These are phyloP conservation scores for Chorisops tibialis DNA, from an alignment of 2,888 invertebrate species.

Conservation along the genomic window DNA sequence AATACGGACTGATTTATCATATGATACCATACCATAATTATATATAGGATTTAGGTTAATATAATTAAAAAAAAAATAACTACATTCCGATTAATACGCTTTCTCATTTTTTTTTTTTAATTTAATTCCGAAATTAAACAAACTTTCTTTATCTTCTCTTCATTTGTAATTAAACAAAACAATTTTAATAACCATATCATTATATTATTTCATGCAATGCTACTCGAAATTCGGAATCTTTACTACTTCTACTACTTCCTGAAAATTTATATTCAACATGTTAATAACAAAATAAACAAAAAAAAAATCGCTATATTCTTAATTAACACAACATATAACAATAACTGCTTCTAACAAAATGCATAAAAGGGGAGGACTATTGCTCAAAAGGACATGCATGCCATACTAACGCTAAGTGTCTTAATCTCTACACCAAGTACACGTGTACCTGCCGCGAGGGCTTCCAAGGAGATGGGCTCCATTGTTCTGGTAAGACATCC, in stretches of 20 bases:
- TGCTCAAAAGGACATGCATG: conserved; percentile 85
- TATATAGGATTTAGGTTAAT: too few species aligned
- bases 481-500: conserved; percentile 64
- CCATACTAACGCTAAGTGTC: conserved; percentile 86
- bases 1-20: background rate
- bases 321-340: conserved; percentile 20
- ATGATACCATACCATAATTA: too few species aligned
- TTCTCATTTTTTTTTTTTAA: background rate
- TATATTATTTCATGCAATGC: conserved; percentile 16
- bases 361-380: conserved; percentile 59
- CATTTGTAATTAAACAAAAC: background rate
- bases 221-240: conserved; percentile 1
- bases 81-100: conserved; percentile 21
- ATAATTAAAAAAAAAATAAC: conserved; percentile 1
- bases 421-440: conserved; percentile 86
- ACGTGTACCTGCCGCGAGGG: conserved; percentile 88
- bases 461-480: conserved; percentile 81
- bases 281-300: conserved; percentile 11
- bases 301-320: conserved; percentile 13
- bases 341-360: conserved; percentile 18
- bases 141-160: too few species aligned
- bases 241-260: conserved; percentile 10
- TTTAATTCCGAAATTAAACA: background rate
- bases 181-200: background rate
- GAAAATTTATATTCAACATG: background rate